Conservation (phyloP, 2,113 vertebrate species). For the Abramis brama region DNA sequence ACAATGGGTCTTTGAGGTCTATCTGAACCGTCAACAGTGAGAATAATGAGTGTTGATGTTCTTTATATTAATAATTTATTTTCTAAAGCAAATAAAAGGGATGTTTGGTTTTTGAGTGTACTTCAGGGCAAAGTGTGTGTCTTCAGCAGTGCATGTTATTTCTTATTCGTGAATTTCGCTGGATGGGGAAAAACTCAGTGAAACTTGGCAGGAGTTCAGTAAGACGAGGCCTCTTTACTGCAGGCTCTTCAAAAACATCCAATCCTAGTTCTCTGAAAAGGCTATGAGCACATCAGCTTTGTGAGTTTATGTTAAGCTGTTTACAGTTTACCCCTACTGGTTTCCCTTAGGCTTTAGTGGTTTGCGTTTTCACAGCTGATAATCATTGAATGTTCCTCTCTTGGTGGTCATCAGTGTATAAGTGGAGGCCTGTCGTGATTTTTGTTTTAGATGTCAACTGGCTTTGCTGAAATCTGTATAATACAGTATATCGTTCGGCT, state of each 20-base stretch:
- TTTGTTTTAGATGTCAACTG: neutral
- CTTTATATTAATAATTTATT: neutral
- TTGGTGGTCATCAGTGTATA: constrained; percentile 15
- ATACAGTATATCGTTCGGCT: neutral
- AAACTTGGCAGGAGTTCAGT: constrained; percentile 23
- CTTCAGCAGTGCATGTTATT: constrained; percentile 15
- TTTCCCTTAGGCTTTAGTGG: constrained; percentile 32
- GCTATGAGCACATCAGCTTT: neutral
- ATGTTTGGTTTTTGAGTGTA: constrained; percentile 13
- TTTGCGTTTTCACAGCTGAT: constrained; percentile 52
- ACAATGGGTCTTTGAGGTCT: constrained; percentile 9
- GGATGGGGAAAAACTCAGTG: constrained; percentile 18
- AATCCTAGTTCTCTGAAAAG: constrained; percentile 1
- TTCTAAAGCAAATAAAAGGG: neutral
- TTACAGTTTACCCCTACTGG: constrained; percentile 2
- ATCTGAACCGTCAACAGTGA: neutral
- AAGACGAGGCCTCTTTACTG: constrained; percentile 1
- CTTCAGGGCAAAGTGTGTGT: neutral
- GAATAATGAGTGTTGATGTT: neutral
- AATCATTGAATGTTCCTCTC: constrained; percentile 4
- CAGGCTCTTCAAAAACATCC: constrained; percentile 30
- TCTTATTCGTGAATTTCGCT: constrained; percentile 4
- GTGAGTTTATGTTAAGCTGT: constrained; percentile 5
- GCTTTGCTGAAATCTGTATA: neutral
- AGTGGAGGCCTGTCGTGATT: neutral